These are phyloP conservation scores for Xiphophorus couchianus DNA, from an alignment of 2,113 vertebrate species.

Conservation along the genomic window DNA sequence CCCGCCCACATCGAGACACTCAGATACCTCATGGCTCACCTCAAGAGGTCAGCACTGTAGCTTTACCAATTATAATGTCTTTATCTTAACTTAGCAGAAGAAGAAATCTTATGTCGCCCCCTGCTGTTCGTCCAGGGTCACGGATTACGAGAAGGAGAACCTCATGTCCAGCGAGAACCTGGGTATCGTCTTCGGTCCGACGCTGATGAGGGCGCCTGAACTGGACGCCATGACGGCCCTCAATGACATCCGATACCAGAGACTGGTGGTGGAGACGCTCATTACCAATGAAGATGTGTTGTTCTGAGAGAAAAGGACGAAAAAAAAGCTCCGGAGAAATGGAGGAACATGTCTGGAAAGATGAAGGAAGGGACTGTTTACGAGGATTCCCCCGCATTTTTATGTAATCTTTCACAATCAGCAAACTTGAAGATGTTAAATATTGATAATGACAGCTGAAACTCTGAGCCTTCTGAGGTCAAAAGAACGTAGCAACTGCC, in stretches of 20 bases:
- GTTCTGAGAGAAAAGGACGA: conserved; percentile 78
- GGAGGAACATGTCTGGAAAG: background rate
- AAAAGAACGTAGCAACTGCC: background rate
- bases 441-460: background rate
- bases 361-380: conserved; percentile 25
- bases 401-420: conserved; percentile 1
- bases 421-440: conserved; percentile 2
- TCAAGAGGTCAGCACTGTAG: conserved; percentile 87
- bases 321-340: conserved; percentile 1
- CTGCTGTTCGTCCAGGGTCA: conserved; percentile 81
- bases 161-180: conserved; percentile 95
- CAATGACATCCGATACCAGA: conserved; percentile 95
- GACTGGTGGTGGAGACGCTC: conserved; percentile 93
- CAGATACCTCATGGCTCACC: conserved; percentile 97
- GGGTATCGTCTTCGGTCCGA: conserved; percentile 86
- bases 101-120: background rate
- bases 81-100: background rate
- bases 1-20: conserved; percentile 97
- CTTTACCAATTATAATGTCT: too few species aligned
- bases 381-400: conserved; percentile 30
- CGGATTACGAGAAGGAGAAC: conserved; percentile 89
- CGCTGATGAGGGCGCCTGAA: conserved; percentile 91
- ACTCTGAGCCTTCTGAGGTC: conserved; percentile 3
- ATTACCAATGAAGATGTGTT: conserved; percentile 96
- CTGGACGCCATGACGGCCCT: conserved; percentile 91